Evolutionary conservation across 2,888 invertebrate species (phyloP).

Genomic region (Hyposoter dolosus): DNA sequence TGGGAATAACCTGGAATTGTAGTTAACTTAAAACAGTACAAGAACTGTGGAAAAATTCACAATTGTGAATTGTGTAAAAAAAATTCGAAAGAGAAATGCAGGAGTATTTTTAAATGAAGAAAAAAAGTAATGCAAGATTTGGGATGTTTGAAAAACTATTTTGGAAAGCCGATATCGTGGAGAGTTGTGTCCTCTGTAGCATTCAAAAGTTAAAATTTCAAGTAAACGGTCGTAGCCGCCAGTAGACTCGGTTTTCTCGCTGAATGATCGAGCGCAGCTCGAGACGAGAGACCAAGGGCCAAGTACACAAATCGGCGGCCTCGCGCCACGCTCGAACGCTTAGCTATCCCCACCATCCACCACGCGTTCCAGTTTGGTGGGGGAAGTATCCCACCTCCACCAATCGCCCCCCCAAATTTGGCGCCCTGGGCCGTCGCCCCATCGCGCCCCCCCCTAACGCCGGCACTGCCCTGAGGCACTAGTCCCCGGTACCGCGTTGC

Average conservation of each 20-base stretch:
- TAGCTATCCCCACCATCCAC: conserved; percentile 22
- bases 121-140: conserved; percentile 7
- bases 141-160: neutral
- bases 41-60: too few relatives aligned
- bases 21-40: too few relatives aligned
- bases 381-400: neutral
- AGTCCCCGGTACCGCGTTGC: too few relatives aligned
- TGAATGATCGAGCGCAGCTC: conserved; percentile 15
- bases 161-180: neutral
- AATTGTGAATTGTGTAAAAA: too few relatives aligned
- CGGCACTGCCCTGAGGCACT: too few relatives aligned
- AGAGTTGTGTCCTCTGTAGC: neutral
- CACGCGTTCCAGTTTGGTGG: neutral
- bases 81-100: too few relatives aligned
- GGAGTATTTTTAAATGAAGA: neutral
- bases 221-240: neutral
- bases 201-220: neutral
- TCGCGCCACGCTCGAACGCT: conserved; percentile 22
- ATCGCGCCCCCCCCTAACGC: too few relatives aligned
- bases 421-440: too few relatives aligned
- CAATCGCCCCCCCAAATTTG: too few relatives aligned
- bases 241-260: conserved; percentile 18
- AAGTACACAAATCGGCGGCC: conserved; percentile 16
- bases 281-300: conserved; percentile 22
- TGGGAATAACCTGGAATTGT: neutral